Conservation (phyloP, 2,888 invertebrate species). For the Alitta virens region DNA sequence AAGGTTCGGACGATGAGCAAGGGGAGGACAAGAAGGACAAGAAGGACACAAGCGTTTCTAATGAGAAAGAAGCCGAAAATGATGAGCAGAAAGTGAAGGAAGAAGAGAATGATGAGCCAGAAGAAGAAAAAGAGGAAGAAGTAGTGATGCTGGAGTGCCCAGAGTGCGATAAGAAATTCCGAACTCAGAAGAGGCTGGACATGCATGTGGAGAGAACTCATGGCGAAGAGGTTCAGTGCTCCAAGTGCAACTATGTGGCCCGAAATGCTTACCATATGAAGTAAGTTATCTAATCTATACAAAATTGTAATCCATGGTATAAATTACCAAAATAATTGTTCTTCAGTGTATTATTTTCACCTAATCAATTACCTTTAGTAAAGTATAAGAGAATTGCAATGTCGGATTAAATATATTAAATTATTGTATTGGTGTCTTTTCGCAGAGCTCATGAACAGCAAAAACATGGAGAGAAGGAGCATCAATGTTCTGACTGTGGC, state of each 20-base stretch:
- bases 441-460: conserved; percentile 2
- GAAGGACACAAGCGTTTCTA: not conserved
- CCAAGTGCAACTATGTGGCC: conserved; percentile 28
- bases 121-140: conserved; percentile 1
- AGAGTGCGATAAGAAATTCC: conserved; percentile 24
- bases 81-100: not conserved
- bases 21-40: not conserved
- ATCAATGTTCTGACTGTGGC: conserved; percentile 27
- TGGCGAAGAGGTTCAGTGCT: conserved; percentile 24
- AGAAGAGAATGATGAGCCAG: conserved; percentile 2
- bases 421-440: not conserved
- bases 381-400: too few relatives aligned
- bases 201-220: conserved; percentile 30
- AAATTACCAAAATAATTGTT: too few relatives aligned
- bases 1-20: not conserved
- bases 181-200: conserved; percentile 22
- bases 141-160: conserved; percentile 15
- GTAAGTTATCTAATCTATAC: conserved; percentile 20
- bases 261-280: conserved; percentile 19
- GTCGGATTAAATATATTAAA: not conserved
- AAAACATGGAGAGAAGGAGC: conserved; percentile 23
- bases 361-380: too few relatives aligned
- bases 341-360: too few relatives aligned
- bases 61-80: not conserved
- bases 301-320: too few relatives aligned